Base-by-base conservation (phyloP, 2,888 invertebrate genomes). In the Eristalis pertinax region DNA sequence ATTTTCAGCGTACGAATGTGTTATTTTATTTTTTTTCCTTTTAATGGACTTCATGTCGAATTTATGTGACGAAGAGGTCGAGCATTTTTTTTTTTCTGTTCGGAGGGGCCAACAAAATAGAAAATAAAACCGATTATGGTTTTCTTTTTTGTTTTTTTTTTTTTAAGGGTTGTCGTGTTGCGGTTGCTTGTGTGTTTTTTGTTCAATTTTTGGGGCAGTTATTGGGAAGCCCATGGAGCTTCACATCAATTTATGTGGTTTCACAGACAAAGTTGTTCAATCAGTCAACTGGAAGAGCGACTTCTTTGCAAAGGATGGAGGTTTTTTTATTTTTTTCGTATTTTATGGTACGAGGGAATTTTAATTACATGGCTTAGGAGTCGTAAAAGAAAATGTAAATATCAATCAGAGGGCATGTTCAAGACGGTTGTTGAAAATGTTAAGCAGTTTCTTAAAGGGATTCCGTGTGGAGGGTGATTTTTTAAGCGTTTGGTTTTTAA, bases 21-120 rank as follows among this genome's bases (percentile, higher is more conserved):
- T 60, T 24, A 24, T 43, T 62, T 35, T 41, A 22, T 35, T 43
- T 62, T 35, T 41, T 19, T 35, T 56, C 41, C 29, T 38, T 62
- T 7, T 69, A 69, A 81, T 41, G 38, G 32, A 79, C 26, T 79
- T 79, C 26, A 79, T 84, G 69, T 80, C 38, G 62, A 64, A 60
- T 80, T 74, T 65, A 74, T 65, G 60, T 10, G 29, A 8, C 11
- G 15, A 32, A 19, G 63, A 63, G 63, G 63, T 63, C 32, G 63
- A 32, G 1, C 32, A 7, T 29, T 32, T 60, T 22, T 38, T 68
- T 67, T n/a, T 29, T 41, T 58, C 1, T 11, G 32, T 32, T 32
- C 32, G 32, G 10, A 29, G 19, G 41, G 29, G 19, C 50, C 50
- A 50, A 8, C n/a, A 50, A 19, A 50, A 50, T 43, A 5, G 43